phyloP scores from a whole-genome alignment of 2,888 invertebrate genomes.

The Lepeophtheirus nordmannii region DNA sequence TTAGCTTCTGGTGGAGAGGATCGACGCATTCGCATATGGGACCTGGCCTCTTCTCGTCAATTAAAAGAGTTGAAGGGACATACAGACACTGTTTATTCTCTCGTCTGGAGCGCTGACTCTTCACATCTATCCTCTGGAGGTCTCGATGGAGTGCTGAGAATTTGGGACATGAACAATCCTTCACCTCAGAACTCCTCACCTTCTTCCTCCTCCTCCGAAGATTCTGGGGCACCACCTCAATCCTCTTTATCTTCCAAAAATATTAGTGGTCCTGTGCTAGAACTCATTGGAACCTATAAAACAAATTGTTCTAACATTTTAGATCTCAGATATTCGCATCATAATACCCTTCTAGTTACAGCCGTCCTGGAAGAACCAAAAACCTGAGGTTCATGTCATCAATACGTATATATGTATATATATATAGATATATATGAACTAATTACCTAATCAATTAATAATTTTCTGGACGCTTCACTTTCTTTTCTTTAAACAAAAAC shows the following conservation, averaged over 20 bases:
- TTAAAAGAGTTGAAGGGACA: constrained; percentile 50
- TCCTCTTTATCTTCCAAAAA: background rate
- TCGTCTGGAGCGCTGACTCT: constrained; percentile 47
- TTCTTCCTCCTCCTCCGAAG: background rate
- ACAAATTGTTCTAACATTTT: constrained; percentile 1
- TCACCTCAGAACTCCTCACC: background rate
- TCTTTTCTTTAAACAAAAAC: no score
- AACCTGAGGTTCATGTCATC: no score
- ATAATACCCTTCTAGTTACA: constrained; percentile 17
- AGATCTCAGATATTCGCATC: constrained; percentile 13
- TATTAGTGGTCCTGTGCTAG: background rate
- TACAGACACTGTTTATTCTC: constrained; percentile 45
- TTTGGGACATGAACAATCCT: constrained; percentile 43
- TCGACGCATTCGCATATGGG: constrained; percentile 54
- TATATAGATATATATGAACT: no score
- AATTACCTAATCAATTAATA: no score
- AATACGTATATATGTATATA: no score
- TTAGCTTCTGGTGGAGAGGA: constrained; percentile 66
- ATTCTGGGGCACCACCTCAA: background rate
- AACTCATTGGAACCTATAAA: background rate
- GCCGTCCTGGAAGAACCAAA: background rate
- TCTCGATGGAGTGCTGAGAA: constrained; percentile 47
- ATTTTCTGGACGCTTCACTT: no score
- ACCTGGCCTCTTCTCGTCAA: constrained; percentile 48
- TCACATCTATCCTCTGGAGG: constrained; percentile 50